phyloP scores from a whole-genome alignment of 2,888 invertebrate species.

The Platypus cylindrus region DNA sequence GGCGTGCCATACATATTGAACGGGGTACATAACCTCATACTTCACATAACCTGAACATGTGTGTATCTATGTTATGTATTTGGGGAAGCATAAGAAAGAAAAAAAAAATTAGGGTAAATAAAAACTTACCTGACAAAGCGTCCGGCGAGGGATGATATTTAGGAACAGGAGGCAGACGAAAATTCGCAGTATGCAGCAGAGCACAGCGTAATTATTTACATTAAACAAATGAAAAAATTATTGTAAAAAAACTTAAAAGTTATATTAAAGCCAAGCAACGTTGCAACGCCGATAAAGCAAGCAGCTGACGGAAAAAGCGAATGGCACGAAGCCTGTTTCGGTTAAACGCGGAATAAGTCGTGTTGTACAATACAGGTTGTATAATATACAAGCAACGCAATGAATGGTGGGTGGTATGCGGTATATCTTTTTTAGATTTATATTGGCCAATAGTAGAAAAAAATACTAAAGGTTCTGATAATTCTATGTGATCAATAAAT shows the following conservation, averaged over 20 bases:
- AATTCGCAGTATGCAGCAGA: slow-evolving; percentile 25
- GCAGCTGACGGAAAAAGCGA: slow-evolving; percentile 48
- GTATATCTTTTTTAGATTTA: too few relatives aligned
- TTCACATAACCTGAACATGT: slow-evolving; percentile 32
- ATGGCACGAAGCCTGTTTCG: slow-evolving; percentile 28
- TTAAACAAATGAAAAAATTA: slow-evolving; percentile 36
- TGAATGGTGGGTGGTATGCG: too few relatives aligned
- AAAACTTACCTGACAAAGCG: slow-evolving; percentile 23
- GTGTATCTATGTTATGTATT: too few relatives aligned
- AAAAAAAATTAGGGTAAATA: slow-evolving; percentile 11
- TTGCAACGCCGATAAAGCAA: slow-evolving; percentile 55
- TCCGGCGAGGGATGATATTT: slow-evolving; percentile 20
- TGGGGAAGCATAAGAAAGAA: too few relatives aligned
- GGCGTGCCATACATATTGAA: slow-evolving; percentile 27
- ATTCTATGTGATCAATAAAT: too few relatives aligned
- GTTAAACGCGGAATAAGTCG: slow-evolving; percentile 15
- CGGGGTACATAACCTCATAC: slow-evolving; percentile 31
- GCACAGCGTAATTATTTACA: slow-evolving; percentile 35
- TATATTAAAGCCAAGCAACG: slow-evolving; percentile 38
- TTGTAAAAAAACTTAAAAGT: slow-evolving; percentile 31
- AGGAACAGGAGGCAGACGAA: slow-evolving; percentile 24
- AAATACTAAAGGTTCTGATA: too few relatives aligned
- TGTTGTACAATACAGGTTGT: too few relatives aligned
- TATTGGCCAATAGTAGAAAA: too few relatives aligned
- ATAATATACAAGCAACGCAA: too few relatives aligned